phyloP scores from a whole-genome alignment of 2,888 invertebrate species.

The Chymomyza procnemis region DNA sequence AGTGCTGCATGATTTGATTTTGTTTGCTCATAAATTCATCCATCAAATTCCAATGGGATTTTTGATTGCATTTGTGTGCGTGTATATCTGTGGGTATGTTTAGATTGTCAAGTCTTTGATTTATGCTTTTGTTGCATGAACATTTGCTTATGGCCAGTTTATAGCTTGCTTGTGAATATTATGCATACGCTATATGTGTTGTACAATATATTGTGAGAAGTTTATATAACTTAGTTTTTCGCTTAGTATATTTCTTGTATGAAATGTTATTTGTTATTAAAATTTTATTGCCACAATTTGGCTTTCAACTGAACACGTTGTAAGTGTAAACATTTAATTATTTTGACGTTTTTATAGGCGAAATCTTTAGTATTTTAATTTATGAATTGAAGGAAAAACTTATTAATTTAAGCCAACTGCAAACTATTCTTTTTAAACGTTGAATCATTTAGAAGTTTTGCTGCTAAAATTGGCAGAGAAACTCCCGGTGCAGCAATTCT shows the following conservation, averaged over 20 bases:
- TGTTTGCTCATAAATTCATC: neutral
- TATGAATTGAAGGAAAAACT: too few relatives aligned
- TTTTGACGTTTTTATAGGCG: too few relatives aligned
- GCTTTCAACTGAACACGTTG: too few relatives aligned
- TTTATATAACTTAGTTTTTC: neutral
- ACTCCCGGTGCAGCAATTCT: slow-evolving; percentile 28
- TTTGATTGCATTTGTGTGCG: slow-evolving; percentile 1
- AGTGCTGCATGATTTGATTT: neutral
- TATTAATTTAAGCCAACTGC: neutral
- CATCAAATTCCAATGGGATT: neutral
- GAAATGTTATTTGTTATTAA: neutral
- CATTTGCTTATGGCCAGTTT: neutral
- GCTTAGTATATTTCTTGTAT: neutral
- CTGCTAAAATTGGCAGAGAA: slow-evolving; percentile 44
- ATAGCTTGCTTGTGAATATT: neutral
- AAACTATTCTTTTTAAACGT: neutral
- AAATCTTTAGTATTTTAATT: too few relatives aligned
- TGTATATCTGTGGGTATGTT: slow-evolving; percentile 29
- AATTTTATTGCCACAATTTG: neutral
- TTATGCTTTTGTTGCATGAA: slow-evolving; percentile 48
- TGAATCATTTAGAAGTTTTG: neutral
- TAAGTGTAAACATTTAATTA: too few relatives aligned
- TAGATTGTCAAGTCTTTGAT: slow-evolving; percentile 48
- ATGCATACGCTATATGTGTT: neutral
- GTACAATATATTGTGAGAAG: neutral